Conservation (phyloP, 2,888 invertebrate genomes). For the Mechanitis mazaeus region DNA sequence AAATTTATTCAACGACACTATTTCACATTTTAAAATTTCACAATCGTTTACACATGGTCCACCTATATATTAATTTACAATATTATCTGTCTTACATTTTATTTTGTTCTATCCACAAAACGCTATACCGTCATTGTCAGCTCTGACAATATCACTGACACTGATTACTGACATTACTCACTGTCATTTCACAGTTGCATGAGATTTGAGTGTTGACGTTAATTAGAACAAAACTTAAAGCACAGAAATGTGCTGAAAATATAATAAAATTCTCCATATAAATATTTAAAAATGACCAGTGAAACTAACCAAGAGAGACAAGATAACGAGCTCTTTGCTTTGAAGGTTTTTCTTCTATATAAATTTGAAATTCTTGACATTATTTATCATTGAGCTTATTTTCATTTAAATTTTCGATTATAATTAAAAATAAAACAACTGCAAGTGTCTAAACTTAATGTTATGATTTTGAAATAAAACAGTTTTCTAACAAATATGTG, state of each 20-base stretch:
- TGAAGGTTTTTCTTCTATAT: constrained; percentile 79
- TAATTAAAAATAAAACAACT: too few species aligned
- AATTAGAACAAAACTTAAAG: not conserved
- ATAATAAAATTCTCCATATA: not conserved
- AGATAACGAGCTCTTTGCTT: constrained; percentile 88
- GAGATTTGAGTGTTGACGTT: constrained; percentile 8
- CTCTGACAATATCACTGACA: too few species aligned
- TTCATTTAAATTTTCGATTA: not conserved
- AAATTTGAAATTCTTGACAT: constrained; percentile 1
- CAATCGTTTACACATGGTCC: too few species aligned
- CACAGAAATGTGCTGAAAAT: not conserved
- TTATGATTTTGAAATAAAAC: too few species aligned
- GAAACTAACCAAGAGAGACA: constrained; percentile 88
- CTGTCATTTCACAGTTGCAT: not conserved
- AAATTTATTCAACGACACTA: too few species aligned
- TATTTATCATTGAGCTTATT: not conserved
- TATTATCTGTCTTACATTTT: too few species aligned
- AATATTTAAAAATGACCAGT: constrained; percentile 56
- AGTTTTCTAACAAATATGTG: too few species aligned
- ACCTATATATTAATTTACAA: too few species aligned
- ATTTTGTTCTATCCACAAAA: too few species aligned
- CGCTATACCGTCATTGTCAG: too few species aligned
- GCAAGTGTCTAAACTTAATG: too few species aligned
- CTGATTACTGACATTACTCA: not conserved
- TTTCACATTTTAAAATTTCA: too few species aligned